Evolutionary conservation across 2,888 invertebrate species (phyloP).

Genomic region (Tineola bisselliella): DNA sequence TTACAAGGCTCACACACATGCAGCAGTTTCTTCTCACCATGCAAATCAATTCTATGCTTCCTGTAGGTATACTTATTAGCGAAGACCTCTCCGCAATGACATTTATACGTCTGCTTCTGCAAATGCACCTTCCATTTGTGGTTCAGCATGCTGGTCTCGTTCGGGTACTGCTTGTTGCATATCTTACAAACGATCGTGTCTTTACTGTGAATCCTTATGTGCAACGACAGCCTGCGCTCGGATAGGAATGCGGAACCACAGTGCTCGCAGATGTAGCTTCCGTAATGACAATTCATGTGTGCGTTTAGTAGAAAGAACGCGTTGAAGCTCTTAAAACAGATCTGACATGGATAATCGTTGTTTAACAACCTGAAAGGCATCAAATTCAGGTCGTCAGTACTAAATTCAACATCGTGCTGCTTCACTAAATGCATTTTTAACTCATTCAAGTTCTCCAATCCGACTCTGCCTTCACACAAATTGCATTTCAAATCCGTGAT

Average conservation of each 20-base stretch:
- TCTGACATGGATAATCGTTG: neutral
- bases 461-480: neutral
- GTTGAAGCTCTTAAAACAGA: conserved; percentile 9
- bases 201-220: conserved; percentile 25
- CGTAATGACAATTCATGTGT: conserved; percentile 28
- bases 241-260: conserved; percentile 31
- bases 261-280: conserved; percentile 26
- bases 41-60: conserved; percentile 4
- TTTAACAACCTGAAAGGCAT: conserved; percentile 5
- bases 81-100: conserved; percentile 9
- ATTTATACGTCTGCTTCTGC: neutral
- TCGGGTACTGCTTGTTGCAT: conserved; percentile 2
- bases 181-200: conserved; percentile 22
- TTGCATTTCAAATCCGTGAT: conserved; percentile 7
- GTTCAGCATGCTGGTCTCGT: neutral
- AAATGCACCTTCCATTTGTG: neutral
- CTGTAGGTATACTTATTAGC: neutral
- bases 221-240: conserved; percentile 26
- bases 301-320: neutral
- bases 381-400: neutral
- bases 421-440: neutral
- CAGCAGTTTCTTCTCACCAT: neutral
- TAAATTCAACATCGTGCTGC: neutral
- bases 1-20: conserved; percentile 9
- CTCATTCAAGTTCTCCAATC: neutral